These are phyloP conservation scores for Octopus bimaculoides DNA, from an alignment of 1,140 invertebrate genomes.

Conservation along the genomic window DNA sequence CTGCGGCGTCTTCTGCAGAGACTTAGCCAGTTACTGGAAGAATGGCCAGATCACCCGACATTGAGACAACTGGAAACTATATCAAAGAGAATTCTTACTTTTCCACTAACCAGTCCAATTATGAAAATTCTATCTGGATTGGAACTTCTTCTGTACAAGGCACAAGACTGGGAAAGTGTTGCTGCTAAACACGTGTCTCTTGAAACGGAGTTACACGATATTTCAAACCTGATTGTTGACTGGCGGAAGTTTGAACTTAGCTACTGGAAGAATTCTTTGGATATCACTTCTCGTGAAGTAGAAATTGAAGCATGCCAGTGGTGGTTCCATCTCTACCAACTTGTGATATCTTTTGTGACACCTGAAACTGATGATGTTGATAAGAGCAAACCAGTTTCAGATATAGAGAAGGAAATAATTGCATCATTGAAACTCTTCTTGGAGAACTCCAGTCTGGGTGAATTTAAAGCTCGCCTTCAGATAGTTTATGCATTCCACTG, in stretches of 20 bases:
- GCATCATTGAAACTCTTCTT: slow-evolving; percentile 75
- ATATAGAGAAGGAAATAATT: slow-evolving; percentile 55
- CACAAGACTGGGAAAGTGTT: slow-evolving; percentile 86
- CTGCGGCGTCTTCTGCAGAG: slow-evolving; percentile 65
- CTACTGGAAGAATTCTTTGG: slow-evolving; percentile 55
- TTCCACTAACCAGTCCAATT: slow-evolving; percentile 77
- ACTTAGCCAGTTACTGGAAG: slow-evolving; percentile 69
- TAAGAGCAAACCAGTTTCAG: background rate
- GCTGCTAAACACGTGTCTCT: slow-evolving; percentile 85
- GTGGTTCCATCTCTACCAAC: slow-evolving; percentile 85
- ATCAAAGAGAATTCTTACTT: slow-evolving; percentile 72
- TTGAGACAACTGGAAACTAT: slow-evolving; percentile 66
- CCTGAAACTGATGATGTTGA: background rate
- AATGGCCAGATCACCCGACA: slow-evolving; percentile 90
- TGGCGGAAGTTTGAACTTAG: slow-evolving; percentile 91
- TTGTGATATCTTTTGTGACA: slow-evolving; percentile 44
- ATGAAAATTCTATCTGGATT: slow-evolving; percentile 86
- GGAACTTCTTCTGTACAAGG: slow-evolving; percentile 79
- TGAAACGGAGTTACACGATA: slow-evolving; percentile 65
- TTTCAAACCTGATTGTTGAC: slow-evolving; percentile 79
- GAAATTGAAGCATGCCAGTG: slow-evolving; percentile 67
- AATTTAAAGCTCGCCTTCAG: slow-evolving; percentile 77
- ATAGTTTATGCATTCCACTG: slow-evolving; percentile 77
- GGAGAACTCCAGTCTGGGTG: slow-evolving; percentile 77
- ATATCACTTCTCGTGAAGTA: slow-evolving; percentile 60